A percentile compares a stretch with the other conserved stretches of the same genome.
phyloP scores from a whole-genome alignment of 2,888 invertebrate genomes.

The Silvanus unidentatus region DNA sequence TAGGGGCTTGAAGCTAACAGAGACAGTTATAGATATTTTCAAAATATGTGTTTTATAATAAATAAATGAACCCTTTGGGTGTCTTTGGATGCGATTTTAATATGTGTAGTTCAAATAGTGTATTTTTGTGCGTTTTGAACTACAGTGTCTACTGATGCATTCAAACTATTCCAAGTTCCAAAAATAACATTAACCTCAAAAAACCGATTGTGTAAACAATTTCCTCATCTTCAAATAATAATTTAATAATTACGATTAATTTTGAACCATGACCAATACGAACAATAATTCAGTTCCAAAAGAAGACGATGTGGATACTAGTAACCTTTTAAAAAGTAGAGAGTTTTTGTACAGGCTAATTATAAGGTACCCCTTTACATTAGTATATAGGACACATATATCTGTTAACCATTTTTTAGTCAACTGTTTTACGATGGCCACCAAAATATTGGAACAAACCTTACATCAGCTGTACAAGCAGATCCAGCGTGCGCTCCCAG shows the following conservation, averaged over 20 bases:
- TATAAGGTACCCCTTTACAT: slow-evolving; percentile 62
- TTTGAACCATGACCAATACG: slow-evolving; percentile 6
- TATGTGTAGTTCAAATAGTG: too few relatives aligned
- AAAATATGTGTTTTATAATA: too few relatives aligned
- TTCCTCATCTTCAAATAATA: too few relatives aligned
- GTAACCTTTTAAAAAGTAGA: slow-evolving; percentile 79
- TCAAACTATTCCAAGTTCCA: too few relatives aligned
- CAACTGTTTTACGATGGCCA: slow-evolving; percentile 97
- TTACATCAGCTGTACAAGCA: slow-evolving; percentile 79
- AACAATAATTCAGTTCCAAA: slow-evolving; percentile 23
- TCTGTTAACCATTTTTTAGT: slow-evolving; percentile 50
- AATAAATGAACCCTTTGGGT: too few relatives aligned
- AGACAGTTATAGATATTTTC: too few relatives aligned
- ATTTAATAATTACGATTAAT: background rate
- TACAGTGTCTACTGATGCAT: too few relatives aligned
- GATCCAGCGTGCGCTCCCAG: slow-evolving; percentile 95
- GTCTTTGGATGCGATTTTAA: too few relatives aligned
- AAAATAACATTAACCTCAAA: too few relatives aligned
- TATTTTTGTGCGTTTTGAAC: too few relatives aligned
- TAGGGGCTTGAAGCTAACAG: too few relatives aligned
- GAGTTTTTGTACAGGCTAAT: slow-evolving; percentile 86
- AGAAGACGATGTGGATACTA: slow-evolving; percentile 57
- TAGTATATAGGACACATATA: background rate
- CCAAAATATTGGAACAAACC: slow-evolving; percentile 80
- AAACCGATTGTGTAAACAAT: too few relatives aligned